Conservation (phyloP, 2,888 invertebrate species). For the Leptopterna dolabrata region DNA sequence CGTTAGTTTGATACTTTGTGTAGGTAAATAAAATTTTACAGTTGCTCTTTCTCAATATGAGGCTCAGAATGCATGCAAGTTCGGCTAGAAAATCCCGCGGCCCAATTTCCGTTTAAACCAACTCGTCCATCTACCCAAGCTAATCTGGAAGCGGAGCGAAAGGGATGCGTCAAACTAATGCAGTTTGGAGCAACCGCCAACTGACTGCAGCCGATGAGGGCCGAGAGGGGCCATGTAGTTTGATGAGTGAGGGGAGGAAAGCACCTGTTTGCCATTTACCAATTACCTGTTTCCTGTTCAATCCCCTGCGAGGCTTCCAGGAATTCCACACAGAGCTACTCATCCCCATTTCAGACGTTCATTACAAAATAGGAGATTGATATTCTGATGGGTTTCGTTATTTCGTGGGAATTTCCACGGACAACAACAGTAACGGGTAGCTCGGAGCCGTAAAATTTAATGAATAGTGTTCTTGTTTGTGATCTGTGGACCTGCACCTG, state of each 20-base stretch:
- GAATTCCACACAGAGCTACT: background rate
- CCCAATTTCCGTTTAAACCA: slow-evolving; percentile 2
- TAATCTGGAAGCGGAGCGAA: background rate
- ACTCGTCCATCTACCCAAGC: background rate
- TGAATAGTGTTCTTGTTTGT: too few relatives aligned
- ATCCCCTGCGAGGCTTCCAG: background rate
- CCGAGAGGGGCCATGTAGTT: slow-evolving; percentile 10
- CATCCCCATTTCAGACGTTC: slow-evolving; percentile 5
- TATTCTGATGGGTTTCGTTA: slow-evolving; percentile 1
- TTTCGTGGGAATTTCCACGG: background rate
- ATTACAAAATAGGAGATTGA: slow-evolving; percentile 35
- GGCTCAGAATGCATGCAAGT: too few relatives aligned
- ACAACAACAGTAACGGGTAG: background rate
- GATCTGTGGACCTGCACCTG: too few relatives aligned
- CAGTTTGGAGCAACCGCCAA: slow-evolving; percentile 27
- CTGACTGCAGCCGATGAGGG: background rate
- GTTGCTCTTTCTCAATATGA: too few relatives aligned
- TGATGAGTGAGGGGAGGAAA: slow-evolving; percentile 26
- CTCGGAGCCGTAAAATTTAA: too few relatives aligned
- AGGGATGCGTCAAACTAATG: slow-evolving; percentile 39
- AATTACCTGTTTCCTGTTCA: slow-evolving; percentile 30
- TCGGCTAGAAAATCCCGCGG: background rate
- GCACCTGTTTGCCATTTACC: slow-evolving; percentile 36
- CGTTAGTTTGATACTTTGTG: too few relatives aligned
- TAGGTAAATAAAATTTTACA: too few relatives aligned